phyloP scores from a whole-genome alignment of 2,113 vertebrate species.

The Rhinogobius similis region DNA sequence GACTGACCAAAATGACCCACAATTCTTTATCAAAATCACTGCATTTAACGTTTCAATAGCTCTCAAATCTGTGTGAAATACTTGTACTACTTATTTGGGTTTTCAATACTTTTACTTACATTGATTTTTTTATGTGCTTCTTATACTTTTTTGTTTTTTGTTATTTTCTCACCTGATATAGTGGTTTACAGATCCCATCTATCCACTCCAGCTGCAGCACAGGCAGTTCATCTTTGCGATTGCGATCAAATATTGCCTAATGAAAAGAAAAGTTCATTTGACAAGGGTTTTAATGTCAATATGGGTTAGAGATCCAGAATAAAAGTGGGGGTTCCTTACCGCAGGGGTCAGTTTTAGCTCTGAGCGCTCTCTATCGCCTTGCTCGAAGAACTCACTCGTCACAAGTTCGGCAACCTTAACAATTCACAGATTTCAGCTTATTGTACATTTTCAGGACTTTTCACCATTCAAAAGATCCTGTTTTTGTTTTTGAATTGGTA shows the following conservation, averaged over 20 bases:
- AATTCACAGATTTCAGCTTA: background rate
- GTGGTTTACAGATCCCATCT: slow-evolving; percentile 94
- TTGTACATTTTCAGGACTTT: too few relatives aligned
- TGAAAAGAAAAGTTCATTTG: slow-evolving; percentile 6
- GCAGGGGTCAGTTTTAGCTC: slow-evolving; percentile 96
- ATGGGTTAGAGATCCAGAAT: background rate
- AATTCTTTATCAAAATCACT: too few relatives aligned
- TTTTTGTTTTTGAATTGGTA: too few relatives aligned
- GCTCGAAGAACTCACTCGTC: slow-evolving; percentile 98
- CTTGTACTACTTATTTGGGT: too few relatives aligned
- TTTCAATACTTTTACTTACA: too few relatives aligned
- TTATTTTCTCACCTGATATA: slow-evolving; percentile 85
- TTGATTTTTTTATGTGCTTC: too few relatives aligned
- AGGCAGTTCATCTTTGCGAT: slow-evolving; percentile 97
- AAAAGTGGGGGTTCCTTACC: slow-evolving; percentile 74
- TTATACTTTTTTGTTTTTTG: too few relatives aligned
- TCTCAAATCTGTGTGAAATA: too few relatives aligned
- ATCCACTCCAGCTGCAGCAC: slow-evolving; percentile 95
- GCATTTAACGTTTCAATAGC: too few relatives aligned
- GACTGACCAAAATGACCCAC: too few relatives aligned
- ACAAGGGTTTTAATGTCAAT: background rate
- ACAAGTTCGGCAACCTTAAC: slow-evolving; percentile 96
- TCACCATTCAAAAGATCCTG: too few relatives aligned
- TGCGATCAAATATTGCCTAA: slow-evolving; percentile 98
- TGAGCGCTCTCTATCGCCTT: slow-evolving; percentile 94